phyloP scores from a whole-genome alignment of 2,113 vertebrate species.

The Trogon melanurus region DNA sequence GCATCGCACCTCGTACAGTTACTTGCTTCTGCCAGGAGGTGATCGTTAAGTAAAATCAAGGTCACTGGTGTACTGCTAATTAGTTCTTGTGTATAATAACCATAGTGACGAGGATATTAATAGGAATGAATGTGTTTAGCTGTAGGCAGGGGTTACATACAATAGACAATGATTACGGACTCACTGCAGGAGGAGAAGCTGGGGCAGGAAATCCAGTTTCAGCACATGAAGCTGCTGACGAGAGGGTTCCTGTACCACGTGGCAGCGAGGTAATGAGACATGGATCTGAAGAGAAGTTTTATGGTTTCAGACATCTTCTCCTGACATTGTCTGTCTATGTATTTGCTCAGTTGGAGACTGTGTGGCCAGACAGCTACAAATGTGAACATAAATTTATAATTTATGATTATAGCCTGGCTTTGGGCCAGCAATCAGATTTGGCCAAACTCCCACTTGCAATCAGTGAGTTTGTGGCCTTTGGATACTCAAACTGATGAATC shows the following conservation, averaged over 20 bases:
- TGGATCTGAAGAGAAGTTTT: neutral
- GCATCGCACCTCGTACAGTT: neutral
- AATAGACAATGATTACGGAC: neutral
- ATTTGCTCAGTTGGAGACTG: neutral
- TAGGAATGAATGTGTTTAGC: neutral
- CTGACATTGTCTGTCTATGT: neutral
- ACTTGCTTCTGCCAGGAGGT: neutral
- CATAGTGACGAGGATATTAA: slow-evolving; percentile 14
- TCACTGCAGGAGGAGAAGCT: neutral
- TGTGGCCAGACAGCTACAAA: neutral
- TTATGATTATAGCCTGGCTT: neutral
- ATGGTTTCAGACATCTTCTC: neutral
- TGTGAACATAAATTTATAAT: neutral
- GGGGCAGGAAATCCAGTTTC: neutral
- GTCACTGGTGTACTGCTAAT: neutral
- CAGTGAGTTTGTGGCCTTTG: neutral
- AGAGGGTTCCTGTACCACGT: neutral
- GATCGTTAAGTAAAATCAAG: neutral
- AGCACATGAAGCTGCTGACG: neutral
- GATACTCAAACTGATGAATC: neutral
- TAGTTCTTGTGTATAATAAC: neutral
- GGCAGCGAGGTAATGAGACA: neutral
- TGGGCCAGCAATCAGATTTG: neutral
- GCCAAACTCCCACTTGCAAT: neutral
- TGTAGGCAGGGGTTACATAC: neutral